A percentile compares a stretch with the other conserved stretches of the same genome.
Conservation (phyloP, 2,113 vertebrate species). For the Phrynosoma platyrhinos region DNA sequence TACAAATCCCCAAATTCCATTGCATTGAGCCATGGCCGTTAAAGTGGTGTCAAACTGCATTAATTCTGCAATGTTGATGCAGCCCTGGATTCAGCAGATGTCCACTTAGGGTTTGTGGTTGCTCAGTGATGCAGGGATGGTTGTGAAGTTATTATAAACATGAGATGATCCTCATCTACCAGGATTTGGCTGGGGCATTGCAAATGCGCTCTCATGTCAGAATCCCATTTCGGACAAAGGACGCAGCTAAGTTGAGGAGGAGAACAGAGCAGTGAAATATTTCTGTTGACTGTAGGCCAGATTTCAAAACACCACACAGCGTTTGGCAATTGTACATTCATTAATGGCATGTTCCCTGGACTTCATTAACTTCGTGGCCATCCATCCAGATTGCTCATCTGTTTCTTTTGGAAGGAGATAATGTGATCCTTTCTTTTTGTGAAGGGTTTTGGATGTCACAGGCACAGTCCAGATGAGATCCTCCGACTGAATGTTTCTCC, state of each 20-base stretch:
- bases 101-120: not conserved
- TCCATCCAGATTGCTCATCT: not conserved
- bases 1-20: no score
- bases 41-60: no score
- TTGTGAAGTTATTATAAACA: not conserved
- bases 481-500: not conserved
- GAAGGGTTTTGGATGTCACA: not conserved
- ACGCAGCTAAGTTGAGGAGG: not conserved
- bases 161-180: not conserved
- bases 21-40: no score
- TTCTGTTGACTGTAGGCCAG: not conserved
- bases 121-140: not conserved
- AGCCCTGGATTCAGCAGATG: no score
- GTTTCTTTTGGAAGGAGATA: not conserved
- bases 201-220: not conserved
- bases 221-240: not conserved
- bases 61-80: no score
- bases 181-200: not conserved
- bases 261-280: not conserved
- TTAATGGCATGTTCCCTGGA: not conserved
- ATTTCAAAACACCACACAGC: no score
- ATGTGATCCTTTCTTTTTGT: not conserved
- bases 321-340: not conserved
- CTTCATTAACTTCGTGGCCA: not conserved
- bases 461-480: not conserved